phyloP scores from a whole-genome alignment of 2,113 vertebrate species.

The Recurvirostra avosetta region DNA sequence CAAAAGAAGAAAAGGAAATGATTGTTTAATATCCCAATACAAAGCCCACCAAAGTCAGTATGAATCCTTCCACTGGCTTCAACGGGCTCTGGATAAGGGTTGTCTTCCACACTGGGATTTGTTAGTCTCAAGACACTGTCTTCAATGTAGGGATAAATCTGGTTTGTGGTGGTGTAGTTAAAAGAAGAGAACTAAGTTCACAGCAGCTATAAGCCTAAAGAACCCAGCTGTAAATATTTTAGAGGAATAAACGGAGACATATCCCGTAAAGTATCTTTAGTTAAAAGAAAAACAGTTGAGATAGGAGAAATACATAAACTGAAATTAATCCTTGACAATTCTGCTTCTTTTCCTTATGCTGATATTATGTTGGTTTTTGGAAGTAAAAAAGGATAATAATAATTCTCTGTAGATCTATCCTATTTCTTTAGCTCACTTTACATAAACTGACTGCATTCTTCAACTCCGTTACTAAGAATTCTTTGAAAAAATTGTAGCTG shows the following conservation, averaged over 20 bases:
- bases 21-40: neutral
- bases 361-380: neutral
- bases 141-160: slow-evolving; percentile 15
- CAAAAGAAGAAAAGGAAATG: neutral
- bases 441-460: neutral
- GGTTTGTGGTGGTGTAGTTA: neutral
- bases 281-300: slow-evolving; percentile 4
- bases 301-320: neutral
- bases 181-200: slow-evolving; percentile 21
- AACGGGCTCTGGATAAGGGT: neutral
- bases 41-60: neutral
- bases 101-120: neutral
- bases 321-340: slow-evolving; percentile 31
- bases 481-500: neutral
- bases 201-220: neutral
- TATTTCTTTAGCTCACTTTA: neutral
- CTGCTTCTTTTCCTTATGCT: neutral
- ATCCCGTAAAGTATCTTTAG: neutral
- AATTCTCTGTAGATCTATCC: neutral
- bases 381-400: neutral
- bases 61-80: neutral
- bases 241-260: neutral
- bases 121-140: neutral
- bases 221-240: slow-evolving; percentile 12
- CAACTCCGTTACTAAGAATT: neutral